Evolutionary conservation across 53 echinoderm and acorn worm genomes (phyloP), one percentile per base, ranked within the genome.

Genomic region (Temnopleurus reevesii): DNA sequence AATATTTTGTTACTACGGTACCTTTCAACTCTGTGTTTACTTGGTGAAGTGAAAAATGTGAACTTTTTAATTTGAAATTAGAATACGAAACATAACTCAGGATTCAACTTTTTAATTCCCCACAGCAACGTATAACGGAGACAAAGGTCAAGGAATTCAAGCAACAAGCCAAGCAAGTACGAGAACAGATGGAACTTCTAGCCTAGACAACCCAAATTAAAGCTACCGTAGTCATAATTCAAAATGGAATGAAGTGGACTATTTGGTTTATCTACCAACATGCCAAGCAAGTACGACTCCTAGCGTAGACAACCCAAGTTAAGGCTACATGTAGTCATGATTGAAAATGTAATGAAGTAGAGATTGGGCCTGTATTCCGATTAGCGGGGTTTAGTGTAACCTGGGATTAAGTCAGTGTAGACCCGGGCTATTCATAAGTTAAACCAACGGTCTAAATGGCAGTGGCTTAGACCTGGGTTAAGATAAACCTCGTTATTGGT

Each of bases 141-240:
- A 77, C 83, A 29, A 91, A 91, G 61, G 89, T 92, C 45, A 97
- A 95, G 77, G 97, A 97, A 53, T 97, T 94, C 66, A 44, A 44
- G 12, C 79, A 93, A 29, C 95, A 97, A 53, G 93, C 97, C 5
- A 77, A 89, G 35, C 83, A 90, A 66, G 93, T 92, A 24, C 76
- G 95, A 54, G 83, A 93, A 84, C 85, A 97, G 63, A 93, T 97
- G 89, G 92, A 95, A 83, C 59, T 79, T 0, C 58, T 95, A 46
- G 89, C 93, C n/a, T 87, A 26, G 46, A 30, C 76, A 76, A 55
- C 24, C 15, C 6, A 31, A 86, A 5, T 4, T 3, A 28, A 53
- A 10, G 57, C 38, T 81, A n/a, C n/a, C n/a, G n/a, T n/a, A 17
- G 1, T 33, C 19, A 17, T n/a, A 1, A 12, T 57, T 58, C 15